These are phyloP conservation scores for Epinephelus cyanopodus DNA, from an alignment of 2,113 vertebrate genomes.

Conservation along the genomic window DNA sequence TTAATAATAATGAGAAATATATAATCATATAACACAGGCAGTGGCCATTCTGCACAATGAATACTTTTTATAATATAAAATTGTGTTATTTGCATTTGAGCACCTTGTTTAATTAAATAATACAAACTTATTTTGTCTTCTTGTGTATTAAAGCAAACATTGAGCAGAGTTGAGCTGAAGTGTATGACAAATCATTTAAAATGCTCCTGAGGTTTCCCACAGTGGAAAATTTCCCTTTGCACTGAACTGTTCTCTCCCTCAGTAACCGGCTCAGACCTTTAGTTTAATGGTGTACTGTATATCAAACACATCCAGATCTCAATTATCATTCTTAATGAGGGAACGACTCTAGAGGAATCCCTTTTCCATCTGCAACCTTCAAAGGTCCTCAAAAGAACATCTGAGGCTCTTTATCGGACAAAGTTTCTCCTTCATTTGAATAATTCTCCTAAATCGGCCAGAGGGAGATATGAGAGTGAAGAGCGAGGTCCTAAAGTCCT, in stretches of 20 bases:
- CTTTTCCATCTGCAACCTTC: slow-evolving; percentile 77
- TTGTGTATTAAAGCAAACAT: neutral
- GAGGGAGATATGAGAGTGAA: slow-evolving; percentile 73
- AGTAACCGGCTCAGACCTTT: slow-evolving; percentile 64
- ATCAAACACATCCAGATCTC: slow-evolving; percentile 79
- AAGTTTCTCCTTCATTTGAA: slow-evolving; percentile 82
- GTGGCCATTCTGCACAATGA: too few relatives aligned
- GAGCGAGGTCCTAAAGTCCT: slow-evolving; percentile 72
- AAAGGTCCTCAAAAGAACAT: slow-evolving; percentile 81
- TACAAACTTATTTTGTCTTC: neutral
- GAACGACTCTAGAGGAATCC: slow-evolving; percentile 75
- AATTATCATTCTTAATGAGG: slow-evolving; percentile 82
- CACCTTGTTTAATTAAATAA: neutral
- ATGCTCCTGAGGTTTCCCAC: slow-evolving; percentile 47
- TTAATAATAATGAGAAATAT: too few relatives aligned
- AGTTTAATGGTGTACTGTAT: slow-evolving; percentile 75
- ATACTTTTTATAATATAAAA: too few relatives aligned
- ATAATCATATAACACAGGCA: too few relatives aligned
- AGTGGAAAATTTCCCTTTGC: slow-evolving; percentile 40
- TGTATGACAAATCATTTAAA: slow-evolving; percentile 34
- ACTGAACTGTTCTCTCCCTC: slow-evolving; percentile 47
- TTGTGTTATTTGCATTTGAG: neutral
- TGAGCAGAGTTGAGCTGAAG: neutral
- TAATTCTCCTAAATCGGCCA: slow-evolving; percentile 79
- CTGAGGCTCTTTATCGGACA: slow-evolving; percentile 78